A percentile compares a stretch with the other conserved stretches of the same genome.
phyloP scores from a whole-genome alignment of 2,113 vertebrate species.

The Oryzias javanicus region DNA sequence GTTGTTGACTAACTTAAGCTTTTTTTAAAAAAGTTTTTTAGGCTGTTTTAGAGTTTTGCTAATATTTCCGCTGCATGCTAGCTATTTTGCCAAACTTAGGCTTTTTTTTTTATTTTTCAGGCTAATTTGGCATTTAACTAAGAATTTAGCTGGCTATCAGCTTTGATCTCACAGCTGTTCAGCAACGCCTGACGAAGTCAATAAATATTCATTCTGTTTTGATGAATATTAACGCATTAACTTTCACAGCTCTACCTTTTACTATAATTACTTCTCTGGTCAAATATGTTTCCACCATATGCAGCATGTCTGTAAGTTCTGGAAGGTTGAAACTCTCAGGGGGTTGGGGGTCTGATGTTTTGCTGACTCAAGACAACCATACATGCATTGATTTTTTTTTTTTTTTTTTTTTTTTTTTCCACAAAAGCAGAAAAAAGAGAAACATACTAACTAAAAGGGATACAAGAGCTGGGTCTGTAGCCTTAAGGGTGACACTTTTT shows the following conservation, averaged over 20 bases:
- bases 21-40: no score
- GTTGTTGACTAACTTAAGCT: no score
- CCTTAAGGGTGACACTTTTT: slow-evolving; percentile 24
- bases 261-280: slow-evolving; percentile 20
- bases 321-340: slow-evolving; percentile 33
- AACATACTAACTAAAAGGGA: slow-evolving; percentile 8
- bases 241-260: neutral
- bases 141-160: no score
- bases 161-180: no score
- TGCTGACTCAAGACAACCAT: slow-evolving; percentile 68
- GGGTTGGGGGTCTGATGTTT: slow-evolving; percentile 46
- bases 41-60: no score
- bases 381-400: slow-evolving; percentile 49
- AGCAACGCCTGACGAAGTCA: no score
- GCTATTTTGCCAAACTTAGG: no score
- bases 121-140: no score
- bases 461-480: slow-evolving; percentile 11
- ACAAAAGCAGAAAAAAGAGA: slow-evolving; percentile 19
- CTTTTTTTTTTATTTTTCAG: no score
- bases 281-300: slow-evolving; percentile 19
- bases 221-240: no score
- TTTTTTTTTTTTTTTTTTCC: slow-evolving; percentile 49
- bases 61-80: no score
- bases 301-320: slow-evolving; percentile 21
- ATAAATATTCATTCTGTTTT: no score